Evolutionary conservation across 2,888 invertebrate genomes (phyloP), one percentile per base, ranked within the genome.

Genomic region (Archips xylosteana): DNA sequence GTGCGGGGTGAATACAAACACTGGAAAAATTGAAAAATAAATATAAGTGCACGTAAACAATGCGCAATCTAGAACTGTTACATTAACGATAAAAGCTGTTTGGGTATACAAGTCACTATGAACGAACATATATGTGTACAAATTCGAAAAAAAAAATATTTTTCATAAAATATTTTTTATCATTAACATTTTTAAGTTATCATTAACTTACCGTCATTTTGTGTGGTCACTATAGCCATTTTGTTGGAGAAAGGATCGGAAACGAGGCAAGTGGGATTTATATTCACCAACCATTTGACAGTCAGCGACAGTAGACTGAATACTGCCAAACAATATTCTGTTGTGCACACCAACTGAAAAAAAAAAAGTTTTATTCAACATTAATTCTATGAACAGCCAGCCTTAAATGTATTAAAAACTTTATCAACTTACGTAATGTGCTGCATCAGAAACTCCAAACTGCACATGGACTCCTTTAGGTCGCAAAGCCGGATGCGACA

Each of bases 281-380:
- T 85, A 70, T 87, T 89, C 2, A 97, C 96, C 51, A 95, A 87
- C 97, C 97, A 97, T 39, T 95, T 92, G 67, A 97, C 91, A 34
- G 95, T 94, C n/a, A 97, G 89, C 0, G 96, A 96, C 67, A 97
- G 86, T 15, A 97, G 88, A 89, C 97, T 96, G 97, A 97, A 97
- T 1, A 97, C 96, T 2, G 95, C 95, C 9, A 97, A 79, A 75
- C 95, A 95, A 12, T 92, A 87, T 3, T 92, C 85, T n/a, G 96
- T 96, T 2, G 94, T 94, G 78, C 94, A 94, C 12, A 91, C 94
- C 79, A 95, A 79, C 95, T 94, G 78, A 9, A 85, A 88, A 75
- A 63, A 45, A 36, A 9, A 13, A 10, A n/a, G n/a, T n/a, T n/a
- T 23, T 23, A 23, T 23, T 23, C 23, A 23, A 23, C 23, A 23